phyloP scores from a whole-genome alignment of 2,888 invertebrate species.

The Cryptocephalus moraei region DNA sequence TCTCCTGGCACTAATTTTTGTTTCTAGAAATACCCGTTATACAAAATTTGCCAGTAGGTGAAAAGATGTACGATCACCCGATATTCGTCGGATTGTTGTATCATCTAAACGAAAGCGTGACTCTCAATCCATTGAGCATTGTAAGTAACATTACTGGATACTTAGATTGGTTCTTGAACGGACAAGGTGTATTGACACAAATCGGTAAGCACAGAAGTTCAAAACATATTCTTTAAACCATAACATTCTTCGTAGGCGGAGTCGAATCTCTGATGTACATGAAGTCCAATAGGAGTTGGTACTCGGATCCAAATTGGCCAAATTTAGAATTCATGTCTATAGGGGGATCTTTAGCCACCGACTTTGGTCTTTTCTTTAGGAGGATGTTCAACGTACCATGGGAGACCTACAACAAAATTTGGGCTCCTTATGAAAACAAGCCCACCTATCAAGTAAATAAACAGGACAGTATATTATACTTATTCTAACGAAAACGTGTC shows the following conservation, averaged over 20 bases:
- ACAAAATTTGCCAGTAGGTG: slow-evolving; percentile 56
- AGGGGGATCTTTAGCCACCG: slow-evolving; percentile 38
- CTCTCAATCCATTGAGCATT: neutral
- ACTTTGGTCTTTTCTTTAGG: slow-evolving; percentile 23
- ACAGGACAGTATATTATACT: too few species aligned
- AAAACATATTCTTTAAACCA: too few species aligned
- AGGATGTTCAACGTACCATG: slow-evolving; percentile 44
- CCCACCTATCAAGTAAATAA: slow-evolving; percentile 16
- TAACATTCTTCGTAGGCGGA: too few species aligned
- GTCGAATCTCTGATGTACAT: too few species aligned
- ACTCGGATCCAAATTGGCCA: slow-evolving; percentile 31
- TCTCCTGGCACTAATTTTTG: too few species aligned
- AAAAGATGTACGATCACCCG: slow-evolving; percentile 51
- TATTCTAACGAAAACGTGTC: neutral
- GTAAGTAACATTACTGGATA: too few species aligned
- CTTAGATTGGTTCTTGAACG: too few species aligned
- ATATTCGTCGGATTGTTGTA: slow-evolving; percentile 40
- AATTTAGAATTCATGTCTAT: slow-evolving; percentile 62
- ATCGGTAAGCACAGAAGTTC: too few species aligned
- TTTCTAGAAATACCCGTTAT: slow-evolving; percentile 44
- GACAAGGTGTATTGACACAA: too few species aligned
- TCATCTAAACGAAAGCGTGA: slow-evolving; percentile 11
- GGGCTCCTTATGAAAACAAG: slow-evolving; percentile 41
- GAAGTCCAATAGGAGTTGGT: too few species aligned
- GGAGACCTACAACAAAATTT: slow-evolving; percentile 45